These are phyloP conservation scores for Lophotriccus pileatus DNA, from an alignment of 2,797 vertebrate genomes.

Conservation along the genomic window DNA sequence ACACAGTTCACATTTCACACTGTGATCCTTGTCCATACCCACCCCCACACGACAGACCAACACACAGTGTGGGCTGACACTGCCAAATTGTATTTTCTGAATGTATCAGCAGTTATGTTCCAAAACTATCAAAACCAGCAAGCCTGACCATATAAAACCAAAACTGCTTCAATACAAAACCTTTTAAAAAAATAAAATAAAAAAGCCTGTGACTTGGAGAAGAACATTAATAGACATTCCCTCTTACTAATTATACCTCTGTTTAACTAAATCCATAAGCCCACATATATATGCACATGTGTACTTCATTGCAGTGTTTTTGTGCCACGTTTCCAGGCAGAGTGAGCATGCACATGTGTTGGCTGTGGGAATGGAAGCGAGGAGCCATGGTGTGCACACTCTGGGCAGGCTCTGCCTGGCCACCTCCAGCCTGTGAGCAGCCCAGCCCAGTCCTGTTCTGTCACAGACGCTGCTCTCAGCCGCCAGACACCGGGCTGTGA, in stretches of 20 bases:
- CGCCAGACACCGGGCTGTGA: fast-evolving
- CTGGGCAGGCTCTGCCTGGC: not conserved
- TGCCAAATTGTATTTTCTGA: not conserved
- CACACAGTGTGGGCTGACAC: not conserved
- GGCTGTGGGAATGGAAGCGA: not conserved
- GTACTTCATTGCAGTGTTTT: not conserved
- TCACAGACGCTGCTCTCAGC: fast-evolving
- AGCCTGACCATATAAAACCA: not conserved
- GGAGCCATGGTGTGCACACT: not conserved
- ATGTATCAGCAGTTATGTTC: not conserved
- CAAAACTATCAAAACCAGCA: constrained; percentile 23
- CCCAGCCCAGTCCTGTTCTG: fast-evolving
- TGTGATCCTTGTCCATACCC: not conserved
- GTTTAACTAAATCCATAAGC: not conserved
- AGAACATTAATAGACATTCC: not conserved
- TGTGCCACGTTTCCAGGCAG: not conserved
- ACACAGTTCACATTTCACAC: not conserved
- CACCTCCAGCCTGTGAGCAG: no score
- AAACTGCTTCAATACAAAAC: not conserved
- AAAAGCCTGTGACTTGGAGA: not conserved
- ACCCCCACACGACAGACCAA: not conserved
- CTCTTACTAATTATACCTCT: not conserved
- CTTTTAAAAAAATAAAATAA: not conserved
- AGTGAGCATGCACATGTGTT: fast-evolving
- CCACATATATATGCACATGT: fast-evolving